Evolutionary conservation across 2,888 invertebrate genomes (phyloP), one percentile per base, ranked within the genome.

Genomic region (Ophion ventricosus): DNA sequence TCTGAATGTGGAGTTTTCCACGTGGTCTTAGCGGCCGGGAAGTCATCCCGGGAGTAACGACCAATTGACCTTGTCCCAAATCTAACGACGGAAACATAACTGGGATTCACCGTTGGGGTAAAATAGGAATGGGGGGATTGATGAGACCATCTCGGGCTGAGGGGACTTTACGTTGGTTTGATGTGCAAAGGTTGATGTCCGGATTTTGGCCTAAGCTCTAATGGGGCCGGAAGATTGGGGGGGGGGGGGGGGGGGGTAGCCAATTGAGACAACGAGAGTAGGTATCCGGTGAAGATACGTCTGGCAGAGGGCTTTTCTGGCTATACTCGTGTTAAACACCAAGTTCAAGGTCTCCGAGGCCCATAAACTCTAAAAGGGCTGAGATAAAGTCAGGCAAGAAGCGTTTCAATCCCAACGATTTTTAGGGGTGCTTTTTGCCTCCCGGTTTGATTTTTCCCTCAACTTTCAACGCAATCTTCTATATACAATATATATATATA

Each of bases 301-400:
- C 73, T 63, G 26, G 8, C 14, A 35, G 14, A 59, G 59, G 20
- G 17, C 23, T 61, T 78, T 73, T 66, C 35, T 26, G 43, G 14
- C 29, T 40, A 57, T 26, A 23, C 25, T 49, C 59, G 1, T 54
- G 66, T 59, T 56, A 59, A 82, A 57, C 35, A 59, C 59, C 59
- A 67, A 73, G 77, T 82, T 82, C 82, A 82, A 77, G 82, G 82
- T 59, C 72, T 14, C 35, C 49, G 25, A n/a, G 49, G 54, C 17
- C 49, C 49, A 75, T 35, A 66, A 66, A 40, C 20, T 25, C 66
- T 74, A n/a, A 17, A 35, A 35, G 29, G 17, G 49, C 54, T 14
- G 67, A 63, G 75, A 75, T 75, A 69, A 70, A n/a, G 69, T 70
- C 80, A 11, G 40, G 43, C 29, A 59, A 49, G 43, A 35, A 26